A percentile compares a stretch with the other conserved stretches of the same genome.
phyloP scores from a whole-genome alignment of 2,797 vertebrate species.

The Squalus acanthias region DNA sequence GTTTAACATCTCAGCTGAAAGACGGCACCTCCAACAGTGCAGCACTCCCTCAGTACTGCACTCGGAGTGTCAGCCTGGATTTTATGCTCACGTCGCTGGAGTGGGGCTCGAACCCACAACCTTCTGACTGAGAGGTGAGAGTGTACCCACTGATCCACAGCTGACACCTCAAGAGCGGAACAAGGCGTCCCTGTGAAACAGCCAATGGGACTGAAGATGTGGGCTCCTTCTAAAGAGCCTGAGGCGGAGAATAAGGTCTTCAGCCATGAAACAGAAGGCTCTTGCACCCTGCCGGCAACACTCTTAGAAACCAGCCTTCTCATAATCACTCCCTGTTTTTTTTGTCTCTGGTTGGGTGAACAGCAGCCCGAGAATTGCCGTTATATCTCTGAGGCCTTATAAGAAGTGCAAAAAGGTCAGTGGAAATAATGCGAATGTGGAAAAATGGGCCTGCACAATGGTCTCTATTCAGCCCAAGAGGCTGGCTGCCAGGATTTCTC shows the following conservation, averaged over 20 bases:
- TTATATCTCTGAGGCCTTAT: not conserved
- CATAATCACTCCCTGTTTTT: not conserved
- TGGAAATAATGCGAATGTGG: not conserved
- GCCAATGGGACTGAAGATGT: not conserved
- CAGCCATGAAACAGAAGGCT: not conserved
- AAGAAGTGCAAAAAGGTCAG: constrained; percentile 31
- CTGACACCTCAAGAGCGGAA: not conserved
- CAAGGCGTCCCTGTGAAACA: not conserved
- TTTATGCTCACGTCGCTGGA: not conserved
- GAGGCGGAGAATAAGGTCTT: not conserved
- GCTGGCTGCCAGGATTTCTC: not conserved
- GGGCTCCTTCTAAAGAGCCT: not conserved
- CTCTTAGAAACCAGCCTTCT: not conserved
- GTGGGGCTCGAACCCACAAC: not conserved
- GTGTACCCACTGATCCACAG: not conserved
- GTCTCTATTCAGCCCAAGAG: not conserved
- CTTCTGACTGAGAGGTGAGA: not conserved
- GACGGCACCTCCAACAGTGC: not conserved
- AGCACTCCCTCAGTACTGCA: not conserved
- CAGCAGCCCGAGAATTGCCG: not conserved
- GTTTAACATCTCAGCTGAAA: not conserved
- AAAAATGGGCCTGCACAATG: constrained; percentile 13
- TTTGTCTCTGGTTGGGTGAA: not conserved
- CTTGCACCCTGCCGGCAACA: not conserved
- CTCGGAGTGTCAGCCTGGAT: not conserved